Evolutionary conservation across 2,888 invertebrate genomes (phyloP).

Genomic region (Alentia gelatinosa): DNA sequence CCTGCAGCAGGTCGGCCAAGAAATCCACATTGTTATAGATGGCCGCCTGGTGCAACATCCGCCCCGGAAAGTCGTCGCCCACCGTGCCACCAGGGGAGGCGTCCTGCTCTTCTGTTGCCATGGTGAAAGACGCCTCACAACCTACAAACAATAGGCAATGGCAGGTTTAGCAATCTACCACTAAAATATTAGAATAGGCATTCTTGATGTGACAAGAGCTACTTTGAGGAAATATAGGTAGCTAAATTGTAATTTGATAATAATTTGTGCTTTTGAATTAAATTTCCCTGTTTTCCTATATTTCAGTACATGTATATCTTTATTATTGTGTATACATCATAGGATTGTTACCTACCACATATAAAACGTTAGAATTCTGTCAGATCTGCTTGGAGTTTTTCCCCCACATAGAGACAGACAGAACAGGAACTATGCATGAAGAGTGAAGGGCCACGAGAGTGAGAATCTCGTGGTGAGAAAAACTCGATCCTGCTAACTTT

Average conservation of each 20-base stretch:
- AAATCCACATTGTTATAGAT: slow-evolving; percentile 76
- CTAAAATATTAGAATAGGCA: neutral
- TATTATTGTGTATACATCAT: too few species aligned
- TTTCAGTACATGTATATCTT: too few species aligned
- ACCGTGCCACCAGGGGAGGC: slow-evolving; percentile 55
- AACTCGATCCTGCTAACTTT: too few species aligned
- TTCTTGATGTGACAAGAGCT: neutral
- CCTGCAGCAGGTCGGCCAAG: slow-evolving; percentile 74
- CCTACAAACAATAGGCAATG: neutral
- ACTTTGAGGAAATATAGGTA: neutral
- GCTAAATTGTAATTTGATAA: neutral
- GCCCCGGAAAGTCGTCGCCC: slow-evolving; percentile 58
- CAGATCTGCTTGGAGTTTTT: too few species aligned
- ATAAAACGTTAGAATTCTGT: too few species aligned
- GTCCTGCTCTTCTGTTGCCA: slow-evolving; percentile 58
- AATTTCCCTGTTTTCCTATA: too few species aligned
- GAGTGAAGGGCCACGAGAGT: too few species aligned
- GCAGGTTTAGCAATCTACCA: neutral
- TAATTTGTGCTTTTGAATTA: too few species aligned
- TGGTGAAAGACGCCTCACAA: neutral
- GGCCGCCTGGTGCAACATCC: slow-evolving; percentile 75
- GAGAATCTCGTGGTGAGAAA: too few species aligned
- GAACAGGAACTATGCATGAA: too few species aligned
- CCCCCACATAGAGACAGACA: too few species aligned
- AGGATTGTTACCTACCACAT: too few species aligned